These are phyloP conservation scores for Psittacula echo DNA, from an alignment of 2,797 vertebrate species.

Conservation along the genomic window DNA sequence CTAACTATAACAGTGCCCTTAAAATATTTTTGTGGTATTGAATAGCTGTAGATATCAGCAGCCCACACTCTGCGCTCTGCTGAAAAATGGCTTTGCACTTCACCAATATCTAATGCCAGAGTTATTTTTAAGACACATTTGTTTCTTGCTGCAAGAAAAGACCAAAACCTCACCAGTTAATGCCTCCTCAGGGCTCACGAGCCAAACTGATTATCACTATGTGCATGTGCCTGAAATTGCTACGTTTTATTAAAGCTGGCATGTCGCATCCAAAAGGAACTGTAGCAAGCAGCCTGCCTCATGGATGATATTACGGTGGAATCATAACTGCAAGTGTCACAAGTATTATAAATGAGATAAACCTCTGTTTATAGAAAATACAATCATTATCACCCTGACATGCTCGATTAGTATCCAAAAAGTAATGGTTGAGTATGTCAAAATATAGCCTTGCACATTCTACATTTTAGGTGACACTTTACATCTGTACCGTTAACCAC, in stretches of 20 bases:
- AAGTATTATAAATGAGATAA: background rate
- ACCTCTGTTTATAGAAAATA: background rate
- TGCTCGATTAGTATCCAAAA: background rate
- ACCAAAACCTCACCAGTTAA: conserved; percentile 10
- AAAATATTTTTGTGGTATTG: background rate
- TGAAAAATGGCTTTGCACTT: background rate
- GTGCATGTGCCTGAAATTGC: background rate
- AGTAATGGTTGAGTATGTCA: background rate
- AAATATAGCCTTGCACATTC: background rate
- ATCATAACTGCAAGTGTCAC: background rate
- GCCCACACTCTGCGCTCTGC: background rate
- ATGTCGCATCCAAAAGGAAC: background rate
- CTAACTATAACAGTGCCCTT: background rate
- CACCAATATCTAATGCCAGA: background rate
- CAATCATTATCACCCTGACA: background rate
- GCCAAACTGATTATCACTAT: conserved; percentile 1
- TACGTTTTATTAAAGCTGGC: conserved; percentile 18
- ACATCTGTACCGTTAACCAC: background rate
- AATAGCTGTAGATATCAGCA: background rate
- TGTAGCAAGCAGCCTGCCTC: background rate
- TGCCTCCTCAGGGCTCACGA: conserved; percentile 4
- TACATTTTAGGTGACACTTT: background rate
- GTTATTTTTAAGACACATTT: conserved; percentile 4
- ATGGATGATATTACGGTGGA: background rate
- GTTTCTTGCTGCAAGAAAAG: conserved; percentile 35